Conservation (phyloP, 1,140 invertebrate genomes). For the Bombus sibiricus region DNA sequence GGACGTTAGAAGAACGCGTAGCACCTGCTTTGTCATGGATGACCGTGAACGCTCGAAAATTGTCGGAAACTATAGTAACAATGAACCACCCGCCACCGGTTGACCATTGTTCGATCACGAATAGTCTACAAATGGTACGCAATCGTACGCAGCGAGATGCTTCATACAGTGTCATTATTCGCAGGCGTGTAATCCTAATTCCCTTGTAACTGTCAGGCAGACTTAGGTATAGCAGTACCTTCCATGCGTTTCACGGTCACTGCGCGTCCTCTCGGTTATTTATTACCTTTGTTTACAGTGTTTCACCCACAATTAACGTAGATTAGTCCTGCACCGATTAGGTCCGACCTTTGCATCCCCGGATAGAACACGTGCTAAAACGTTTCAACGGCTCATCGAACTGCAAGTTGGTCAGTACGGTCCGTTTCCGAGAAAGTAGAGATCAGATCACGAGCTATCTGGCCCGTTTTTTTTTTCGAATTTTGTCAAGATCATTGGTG, state of each 20-base stretch:
- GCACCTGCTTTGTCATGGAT: conserved; percentile 48
- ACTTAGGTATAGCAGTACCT: neutral
- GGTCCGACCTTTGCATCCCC: neutral
- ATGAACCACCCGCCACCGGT: conserved; percentile 71
- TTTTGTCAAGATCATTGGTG: neutral
- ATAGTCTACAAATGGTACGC: conserved; percentile 28
- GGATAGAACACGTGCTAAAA: conserved; percentile 29
- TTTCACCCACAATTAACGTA: conserved; percentile 44
- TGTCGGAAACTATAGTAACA: conserved; percentile 63
- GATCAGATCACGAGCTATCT: neutral
- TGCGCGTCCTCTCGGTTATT: conserved; percentile 23
- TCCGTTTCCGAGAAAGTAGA: neutral
- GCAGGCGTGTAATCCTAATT: conserved; percentile 71
- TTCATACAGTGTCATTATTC: conserved; percentile 66
- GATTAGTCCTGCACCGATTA: conserved; percentile 21
- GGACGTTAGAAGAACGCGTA: conserved; percentile 17
- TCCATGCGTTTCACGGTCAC: too few species aligned
- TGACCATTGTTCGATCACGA: conserved; percentile 70
- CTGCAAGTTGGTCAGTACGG: accelerated
- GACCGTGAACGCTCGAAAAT: conserved; percentile 33
- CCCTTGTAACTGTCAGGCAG: conserved; percentile 3
- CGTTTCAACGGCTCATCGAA: neutral
- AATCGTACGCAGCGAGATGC: conserved; percentile 45
- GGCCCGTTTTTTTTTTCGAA: neutral
- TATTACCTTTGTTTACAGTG: conserved; percentile 47